Conservation (phyloP, 2,888 invertebrate genomes). For the Dyspetes luteomarginatus region DNA sequence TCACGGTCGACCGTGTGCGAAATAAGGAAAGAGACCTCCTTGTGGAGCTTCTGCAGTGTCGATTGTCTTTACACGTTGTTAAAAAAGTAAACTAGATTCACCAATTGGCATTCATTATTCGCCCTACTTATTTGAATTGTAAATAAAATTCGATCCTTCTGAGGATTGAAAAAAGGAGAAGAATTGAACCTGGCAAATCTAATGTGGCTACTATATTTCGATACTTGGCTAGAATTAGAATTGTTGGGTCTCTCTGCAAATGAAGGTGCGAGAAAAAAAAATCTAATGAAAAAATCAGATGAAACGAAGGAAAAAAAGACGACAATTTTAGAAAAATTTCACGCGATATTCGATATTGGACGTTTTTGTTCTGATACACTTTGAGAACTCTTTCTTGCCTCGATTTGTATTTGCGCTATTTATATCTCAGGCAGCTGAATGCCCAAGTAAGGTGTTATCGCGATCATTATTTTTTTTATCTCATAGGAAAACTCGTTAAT, state of each 20-base stretch:
- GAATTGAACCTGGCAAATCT: no score
- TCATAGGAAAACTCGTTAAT: not conserved
- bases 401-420: not conserved
- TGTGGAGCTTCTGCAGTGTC: no score
- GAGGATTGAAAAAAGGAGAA: no score
- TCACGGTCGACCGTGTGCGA: no score
- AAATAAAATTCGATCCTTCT: no score
- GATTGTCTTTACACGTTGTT: no score
- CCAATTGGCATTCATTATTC: no score
- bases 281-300: slow-evolving; percentile 12
- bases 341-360: slow-evolving; percentile 7
- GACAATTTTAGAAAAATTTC: not conserved
- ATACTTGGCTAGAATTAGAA: slow-evolving; percentile 33
- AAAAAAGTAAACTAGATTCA: no score
- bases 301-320: not conserved
- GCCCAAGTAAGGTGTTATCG: slow-evolving; percentile 48
- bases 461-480: slow-evolving; percentile 11
- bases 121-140: no score
- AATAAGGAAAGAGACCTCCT: no score
- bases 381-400: not conserved
- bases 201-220: no score
- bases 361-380: not conserved
- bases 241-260: slow-evolving; percentile 67
- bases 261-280: slow-evolving; percentile 63
- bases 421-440: slow-evolving; percentile 42